Evolutionary conservation across 37 sponge, comb jelly and placozoan species (phyloP).

Genomic region (Halisarca cf. caerulea): DNA sequence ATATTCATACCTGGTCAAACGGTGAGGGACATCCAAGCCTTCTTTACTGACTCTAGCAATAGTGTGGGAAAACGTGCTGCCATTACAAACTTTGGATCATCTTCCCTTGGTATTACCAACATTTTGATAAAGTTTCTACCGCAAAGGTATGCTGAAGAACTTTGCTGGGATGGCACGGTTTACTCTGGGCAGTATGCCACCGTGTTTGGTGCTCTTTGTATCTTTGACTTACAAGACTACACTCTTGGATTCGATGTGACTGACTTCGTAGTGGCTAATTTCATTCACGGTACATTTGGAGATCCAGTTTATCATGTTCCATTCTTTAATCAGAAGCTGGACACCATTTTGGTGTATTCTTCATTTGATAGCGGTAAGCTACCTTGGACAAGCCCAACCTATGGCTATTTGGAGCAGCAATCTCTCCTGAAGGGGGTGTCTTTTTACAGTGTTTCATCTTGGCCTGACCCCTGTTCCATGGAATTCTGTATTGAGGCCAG

Average conservation of each 20-base stretch:
- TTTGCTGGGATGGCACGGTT: neutral
- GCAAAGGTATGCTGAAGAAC: neutral
- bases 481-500: constrained; percentile 27
- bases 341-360: constrained; percentile 1
- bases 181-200: neutral
- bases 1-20: too few species aligned
- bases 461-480: constrained; percentile 1
- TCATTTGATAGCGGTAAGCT: neutral
- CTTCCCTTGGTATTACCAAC: too few species aligned
- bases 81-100: too few species aligned
- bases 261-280: neutral
- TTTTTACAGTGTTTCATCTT: neutral
- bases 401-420: neutral
- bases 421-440: neutral
- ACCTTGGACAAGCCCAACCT: neutral
- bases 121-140: too few species aligned
- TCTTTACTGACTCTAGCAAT: too few species aligned
- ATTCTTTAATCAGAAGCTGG: constrained; percentile 9
- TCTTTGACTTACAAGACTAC: neutral
- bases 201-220: neutral
- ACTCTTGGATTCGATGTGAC: neutral
- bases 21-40: too few species aligned
- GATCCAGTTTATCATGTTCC: neutral
- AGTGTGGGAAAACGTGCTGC: too few species aligned
- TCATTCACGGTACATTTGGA: neutral